A percentile compares a stretch with the other conserved stretches of the same genome.
These are phyloP conservation scores for Callaeas wilsoni DNA, from an alignment of 2,113 vertebrate genomes.

Conservation along the genomic window DNA sequence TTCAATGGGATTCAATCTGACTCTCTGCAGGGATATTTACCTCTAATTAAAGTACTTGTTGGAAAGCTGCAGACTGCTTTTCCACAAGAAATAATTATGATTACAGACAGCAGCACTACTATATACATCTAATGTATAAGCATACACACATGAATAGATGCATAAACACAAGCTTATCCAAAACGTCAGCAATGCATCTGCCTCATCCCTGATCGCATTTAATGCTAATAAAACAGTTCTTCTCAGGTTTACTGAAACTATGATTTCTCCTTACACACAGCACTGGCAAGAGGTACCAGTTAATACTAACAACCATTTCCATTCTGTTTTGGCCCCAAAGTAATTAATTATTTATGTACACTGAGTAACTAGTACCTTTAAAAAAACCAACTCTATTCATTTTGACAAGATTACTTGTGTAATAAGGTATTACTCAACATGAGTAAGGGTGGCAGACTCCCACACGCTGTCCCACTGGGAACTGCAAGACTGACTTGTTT, in stretches of 20 bases:
- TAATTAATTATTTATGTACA: not conserved
- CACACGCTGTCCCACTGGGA: conserved; percentile 59
- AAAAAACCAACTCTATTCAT: not conserved
- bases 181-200: not conserved
- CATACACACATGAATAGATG: accelerated
- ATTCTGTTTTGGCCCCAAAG: not conserved
- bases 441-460: conserved; percentile 61
- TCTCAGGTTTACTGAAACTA: not conserved
- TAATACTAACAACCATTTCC: not conserved
- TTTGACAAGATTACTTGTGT: conserved; percentile 45
- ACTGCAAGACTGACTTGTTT: conserved; percentile 53
- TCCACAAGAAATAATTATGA: not conserved
- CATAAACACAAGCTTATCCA: not conserved
- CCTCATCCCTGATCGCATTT: not conserved
- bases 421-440: conserved; percentile 64
- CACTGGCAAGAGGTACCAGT: not conserved
- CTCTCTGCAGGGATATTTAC: not conserved
- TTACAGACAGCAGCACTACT: not conserved
- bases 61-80: not conserved
- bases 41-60: not conserved
- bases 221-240: not conserved
- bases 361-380: conserved; percentile 8
- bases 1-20: not conserved
- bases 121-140: not conserved
- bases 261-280: not conserved